A percentile compares a stretch with the other conserved stretches of the same genome.
These are phyloP conservation scores for Cotesia glomerata DNA, from an alignment of 1,140 invertebrate genomes.

Conservation along the genomic window DNA sequence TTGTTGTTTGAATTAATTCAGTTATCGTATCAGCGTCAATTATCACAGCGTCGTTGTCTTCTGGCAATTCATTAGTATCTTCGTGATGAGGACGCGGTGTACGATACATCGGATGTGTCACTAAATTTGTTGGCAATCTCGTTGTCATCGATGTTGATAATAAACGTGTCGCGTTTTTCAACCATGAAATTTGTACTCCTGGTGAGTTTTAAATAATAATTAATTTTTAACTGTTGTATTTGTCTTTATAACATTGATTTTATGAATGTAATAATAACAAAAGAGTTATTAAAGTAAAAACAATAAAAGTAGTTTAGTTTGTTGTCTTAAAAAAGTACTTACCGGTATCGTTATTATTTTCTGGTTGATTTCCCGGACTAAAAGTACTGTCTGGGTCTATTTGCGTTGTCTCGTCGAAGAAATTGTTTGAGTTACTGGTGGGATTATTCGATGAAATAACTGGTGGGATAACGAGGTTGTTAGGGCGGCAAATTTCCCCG, in stretches of 20 bases:
- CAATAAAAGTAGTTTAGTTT: too few species aligned
- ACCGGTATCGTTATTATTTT: conserved; percentile 42
- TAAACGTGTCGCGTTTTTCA: conserved; percentile 53
- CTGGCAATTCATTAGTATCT: conserved; percentile 45
- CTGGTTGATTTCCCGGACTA: conserved; percentile 1
- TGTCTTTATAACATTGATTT: neutral
- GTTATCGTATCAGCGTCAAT: conserved; percentile 52
- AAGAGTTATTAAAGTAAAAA: too few species aligned
- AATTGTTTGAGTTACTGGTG: conserved; percentile 10
- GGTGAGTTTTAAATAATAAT: neutral
- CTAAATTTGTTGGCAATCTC: conserved; percentile 48
- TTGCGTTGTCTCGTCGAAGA: neutral
- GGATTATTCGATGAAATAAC: conserved; percentile 14
- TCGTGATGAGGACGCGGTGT: conserved; percentile 39
- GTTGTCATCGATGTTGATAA: conserved; percentile 46
- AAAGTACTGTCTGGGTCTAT: neutral
- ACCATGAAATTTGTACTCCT: conserved; percentile 57
- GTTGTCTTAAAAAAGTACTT: neutral
- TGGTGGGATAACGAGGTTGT: conserved; percentile 50
- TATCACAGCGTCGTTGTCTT: conserved; percentile 55
- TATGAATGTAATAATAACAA: neutral
- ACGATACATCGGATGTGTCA: conserved; percentile 45
- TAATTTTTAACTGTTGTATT: neutral
- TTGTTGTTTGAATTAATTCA: conserved; percentile 42
- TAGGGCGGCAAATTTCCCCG: conserved; percentile 66